Percentiles rank a stretch among this genome's conserved stretches.
Evolutionary conservation across 2,888 invertebrate genomes (phyloP).

Genomic region (Plagiodera versicolora): DNA sequence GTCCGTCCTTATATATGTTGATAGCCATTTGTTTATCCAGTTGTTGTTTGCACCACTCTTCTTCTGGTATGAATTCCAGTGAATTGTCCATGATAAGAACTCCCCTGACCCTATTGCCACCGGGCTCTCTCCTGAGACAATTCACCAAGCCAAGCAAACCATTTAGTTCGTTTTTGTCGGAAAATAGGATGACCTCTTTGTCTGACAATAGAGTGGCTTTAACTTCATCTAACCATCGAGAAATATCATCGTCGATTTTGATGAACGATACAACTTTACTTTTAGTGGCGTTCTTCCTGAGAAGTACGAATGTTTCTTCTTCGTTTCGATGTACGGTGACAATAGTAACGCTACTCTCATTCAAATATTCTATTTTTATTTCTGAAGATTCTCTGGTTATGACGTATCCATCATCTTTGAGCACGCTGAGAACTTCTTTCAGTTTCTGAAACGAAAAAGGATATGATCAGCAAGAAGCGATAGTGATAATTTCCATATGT

Average conservation of each 20-base stretch:
- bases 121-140: slow-evolving; percentile 66
- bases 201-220: background rate
- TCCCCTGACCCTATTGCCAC: slow-evolving; percentile 51
- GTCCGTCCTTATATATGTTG: slow-evolving; percentile 70
- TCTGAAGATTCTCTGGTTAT: slow-evolving; percentile 62
- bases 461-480: background rate
- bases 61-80: slow-evolving; percentile 63
- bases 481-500: too few relatives aligned
- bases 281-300: slow-evolving; percentile 13
- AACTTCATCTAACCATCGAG: too few relatives aligned
- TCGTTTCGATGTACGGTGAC: slow-evolving; percentile 24
- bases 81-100: slow-evolving; percentile 62
- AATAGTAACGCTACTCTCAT: slow-evolving; percentile 5
- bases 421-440: slow-evolving; percentile 21
- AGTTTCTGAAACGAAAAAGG: slow-evolving; percentile 28
- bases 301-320: slow-evolving; percentile 27
- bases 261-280: background rate
- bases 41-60: slow-evolving; percentile 64
- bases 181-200: slow-evolving; percentile 58
- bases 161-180: slow-evolving; percentile 67
- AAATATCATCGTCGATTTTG: too few relatives aligned
- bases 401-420: slow-evolving; percentile 62
- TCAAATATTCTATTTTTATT: slow-evolving; percentile 25
- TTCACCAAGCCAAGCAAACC: slow-evolving; percentile 82
- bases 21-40: slow-evolving; percentile 73